Evolutionary conservation across 2,888 invertebrate species (phyloP).

Genomic region (Diploptera punctata): DNA sequence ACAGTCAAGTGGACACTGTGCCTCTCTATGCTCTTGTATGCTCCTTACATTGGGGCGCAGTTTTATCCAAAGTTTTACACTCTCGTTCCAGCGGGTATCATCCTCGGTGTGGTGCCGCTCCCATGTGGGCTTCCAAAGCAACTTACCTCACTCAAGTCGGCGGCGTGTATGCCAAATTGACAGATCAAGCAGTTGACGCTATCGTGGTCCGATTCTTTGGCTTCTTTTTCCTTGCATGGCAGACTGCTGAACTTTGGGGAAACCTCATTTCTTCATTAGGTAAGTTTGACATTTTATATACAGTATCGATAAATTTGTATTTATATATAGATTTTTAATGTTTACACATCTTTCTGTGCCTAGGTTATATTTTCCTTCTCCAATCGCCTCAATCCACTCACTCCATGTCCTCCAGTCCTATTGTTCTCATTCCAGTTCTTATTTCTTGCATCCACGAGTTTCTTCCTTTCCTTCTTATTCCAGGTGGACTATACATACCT

Average conservation of each 20-base stretch:
- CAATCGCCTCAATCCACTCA: too few species aligned
- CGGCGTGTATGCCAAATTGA: constrained; percentile 86
- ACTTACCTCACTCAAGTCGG: constrained; percentile 96
- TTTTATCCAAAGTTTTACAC: constrained; percentile 88
- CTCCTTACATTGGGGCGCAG: constrained; percentile 93
- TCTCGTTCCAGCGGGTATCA: constrained; percentile 89
- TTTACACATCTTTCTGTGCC: too few species aligned
- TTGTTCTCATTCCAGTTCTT: too few species aligned
- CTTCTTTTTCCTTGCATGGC: constrained; percentile 98
- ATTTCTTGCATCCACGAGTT: too few species aligned
- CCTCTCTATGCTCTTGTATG: constrained; percentile 90
- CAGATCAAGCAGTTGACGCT: constrained; percentile 86
- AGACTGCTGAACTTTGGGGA: constrained; percentile 95
- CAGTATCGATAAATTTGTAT: too few species aligned
- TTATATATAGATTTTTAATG: too few species aligned
- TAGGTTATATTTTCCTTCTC: too few species aligned
- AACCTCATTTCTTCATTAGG: constrained; percentile 94
- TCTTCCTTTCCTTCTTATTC: too few species aligned
- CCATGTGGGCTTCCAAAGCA: constrained; percentile 99
- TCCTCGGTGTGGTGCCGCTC: constrained; percentile 97
- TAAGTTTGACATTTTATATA: too few species aligned
- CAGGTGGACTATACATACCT: too few species aligned
- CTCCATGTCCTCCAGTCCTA: too few species aligned
- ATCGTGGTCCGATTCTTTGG: constrained; percentile 98
- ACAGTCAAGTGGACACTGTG: constrained; percentile 97